phyloP scores from a whole-genome alignment of 2,113 vertebrate species.

The Haplotaxodon microlepis region DNA sequence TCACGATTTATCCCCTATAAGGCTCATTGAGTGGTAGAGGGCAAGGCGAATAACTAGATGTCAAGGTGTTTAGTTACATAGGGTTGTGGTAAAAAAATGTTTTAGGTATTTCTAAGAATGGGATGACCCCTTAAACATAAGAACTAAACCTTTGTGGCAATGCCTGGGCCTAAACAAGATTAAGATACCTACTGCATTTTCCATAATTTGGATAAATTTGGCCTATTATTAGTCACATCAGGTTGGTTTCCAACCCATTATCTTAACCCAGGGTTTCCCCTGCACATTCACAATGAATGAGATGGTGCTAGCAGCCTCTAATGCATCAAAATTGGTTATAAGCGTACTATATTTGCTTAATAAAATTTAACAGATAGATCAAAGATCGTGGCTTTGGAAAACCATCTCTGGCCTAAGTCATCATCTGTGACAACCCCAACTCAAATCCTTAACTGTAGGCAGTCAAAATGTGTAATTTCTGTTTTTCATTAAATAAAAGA shows the following conservation, averaged over 20 bases:
- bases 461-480: background rate
- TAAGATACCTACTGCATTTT: background rate
- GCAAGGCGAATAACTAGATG: background rate
- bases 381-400: background rate
- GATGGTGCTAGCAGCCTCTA: background rate
- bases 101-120: background rate
- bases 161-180: background rate
- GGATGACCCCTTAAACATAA: background rate
- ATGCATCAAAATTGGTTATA: background rate
- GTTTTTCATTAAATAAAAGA: background rate
- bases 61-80: background rate
- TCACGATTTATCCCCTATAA: background rate
- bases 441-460: background rate
- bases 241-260: background rate
- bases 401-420: background rate
- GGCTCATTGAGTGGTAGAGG: background rate
- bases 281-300: background rate
- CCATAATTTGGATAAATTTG: background rate
- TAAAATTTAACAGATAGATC: background rate
- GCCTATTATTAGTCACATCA: background rate
- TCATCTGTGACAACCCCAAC: background rate
- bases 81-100: background rate
- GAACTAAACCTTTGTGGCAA: background rate
- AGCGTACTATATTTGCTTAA: background rate
- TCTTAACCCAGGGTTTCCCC: background rate